Conservation (phyloP, 2,888 invertebrate species). For the Callyntrura guangdongensis region DNA sequence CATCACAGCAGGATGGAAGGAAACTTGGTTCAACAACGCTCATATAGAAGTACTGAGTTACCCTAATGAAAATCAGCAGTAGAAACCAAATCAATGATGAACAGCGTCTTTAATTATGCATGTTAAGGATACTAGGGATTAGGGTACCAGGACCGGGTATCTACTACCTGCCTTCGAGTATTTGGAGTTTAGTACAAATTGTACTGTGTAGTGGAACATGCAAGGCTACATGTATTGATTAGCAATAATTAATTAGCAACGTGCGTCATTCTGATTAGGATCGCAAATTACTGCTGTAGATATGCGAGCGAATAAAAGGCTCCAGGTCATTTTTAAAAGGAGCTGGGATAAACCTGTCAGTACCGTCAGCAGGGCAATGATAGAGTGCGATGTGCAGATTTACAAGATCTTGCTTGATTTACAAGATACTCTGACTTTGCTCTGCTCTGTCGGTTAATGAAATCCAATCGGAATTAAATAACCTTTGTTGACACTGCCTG, state of each 20-base stretch:
- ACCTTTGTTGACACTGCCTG: no score
- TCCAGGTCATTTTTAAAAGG: not conserved
- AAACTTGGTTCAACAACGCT: no score
- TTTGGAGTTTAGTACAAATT: not conserved
- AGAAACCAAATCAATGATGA: slow-evolving; percentile 1
- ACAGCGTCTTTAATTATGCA: not conserved
- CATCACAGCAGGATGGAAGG: no score
- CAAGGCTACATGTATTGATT: not conserved
- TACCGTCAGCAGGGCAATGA: not conserved
- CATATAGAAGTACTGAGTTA: not conserved
- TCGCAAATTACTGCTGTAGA: no score
- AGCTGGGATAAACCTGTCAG: not conserved
- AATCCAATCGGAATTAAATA: no score
- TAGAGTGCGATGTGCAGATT: no score
- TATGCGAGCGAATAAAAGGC: not conserved
- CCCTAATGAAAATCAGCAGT: not conserved
- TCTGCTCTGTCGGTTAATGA: no score
- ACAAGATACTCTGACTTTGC: no score
- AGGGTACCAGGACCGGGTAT: no score
- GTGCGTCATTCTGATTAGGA: slow-evolving; percentile 1
- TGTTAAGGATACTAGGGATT: not conserved
- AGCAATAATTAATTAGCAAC: not conserved
- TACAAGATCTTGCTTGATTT: no score
- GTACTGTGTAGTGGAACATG: not conserved
- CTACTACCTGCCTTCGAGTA: no score